A percentile compares a stretch with the other conserved stretches of the same genome.
Evolutionary conservation across 2,797 vertebrate genomes (phyloP).

Genomic region (Yasuhikotakia modesta): DNA sequence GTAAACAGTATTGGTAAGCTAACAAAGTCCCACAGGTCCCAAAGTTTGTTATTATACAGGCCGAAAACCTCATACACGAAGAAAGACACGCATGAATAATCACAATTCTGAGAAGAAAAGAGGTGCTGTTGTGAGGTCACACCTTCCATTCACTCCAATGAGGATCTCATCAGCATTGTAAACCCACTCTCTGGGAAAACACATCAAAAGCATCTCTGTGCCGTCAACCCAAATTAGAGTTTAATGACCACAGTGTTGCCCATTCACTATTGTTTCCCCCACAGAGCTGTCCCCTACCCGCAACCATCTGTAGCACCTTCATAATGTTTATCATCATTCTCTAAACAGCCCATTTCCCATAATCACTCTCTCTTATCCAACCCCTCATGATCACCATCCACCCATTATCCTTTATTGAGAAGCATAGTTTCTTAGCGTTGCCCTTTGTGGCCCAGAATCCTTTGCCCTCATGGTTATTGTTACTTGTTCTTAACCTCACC

Average conservation of each 20-base stretch:
- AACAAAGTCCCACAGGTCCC: neutral
- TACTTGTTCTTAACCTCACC: slow-evolving; percentile 58
- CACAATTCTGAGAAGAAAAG: slow-evolving; percentile 32
- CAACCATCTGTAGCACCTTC: slow-evolving; percentile 72
- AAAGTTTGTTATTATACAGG: neutral
- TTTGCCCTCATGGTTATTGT: slow-evolving; percentile 24
- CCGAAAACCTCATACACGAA: neutral
- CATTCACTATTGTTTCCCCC: slow-evolving; percentile 56
- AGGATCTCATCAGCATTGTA: slow-evolving; percentile 55
- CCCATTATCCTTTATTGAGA: slow-evolving; percentile 59
- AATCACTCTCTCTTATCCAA: slow-evolving; percentile 61
- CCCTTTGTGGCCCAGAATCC: slow-evolving; percentile 33
- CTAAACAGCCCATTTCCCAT: slow-evolving; percentile 68
- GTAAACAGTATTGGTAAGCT: slow-evolving; percentile 5
- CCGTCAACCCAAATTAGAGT: slow-evolving; percentile 73
- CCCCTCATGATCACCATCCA: slow-evolving; percentile 64
- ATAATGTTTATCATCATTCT: slow-evolving; percentile 70
- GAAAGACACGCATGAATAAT: neutral
- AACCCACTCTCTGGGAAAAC: slow-evolving; percentile 58
- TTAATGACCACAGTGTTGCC: slow-evolving; percentile 70
- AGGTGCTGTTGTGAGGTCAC: slow-evolving; percentile 29
- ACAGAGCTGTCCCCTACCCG: slow-evolving; percentile 62
- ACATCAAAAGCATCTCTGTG: slow-evolving; percentile 58
- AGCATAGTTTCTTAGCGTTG: slow-evolving; percentile 45
- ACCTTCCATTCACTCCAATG: slow-evolving; percentile 65